Percentiles rank a stretch among this genome's conserved stretches.
Evolutionary conservation across 2,797 vertebrate genomes (phyloP).

Genomic region (Clarias laeviceps): DNA sequence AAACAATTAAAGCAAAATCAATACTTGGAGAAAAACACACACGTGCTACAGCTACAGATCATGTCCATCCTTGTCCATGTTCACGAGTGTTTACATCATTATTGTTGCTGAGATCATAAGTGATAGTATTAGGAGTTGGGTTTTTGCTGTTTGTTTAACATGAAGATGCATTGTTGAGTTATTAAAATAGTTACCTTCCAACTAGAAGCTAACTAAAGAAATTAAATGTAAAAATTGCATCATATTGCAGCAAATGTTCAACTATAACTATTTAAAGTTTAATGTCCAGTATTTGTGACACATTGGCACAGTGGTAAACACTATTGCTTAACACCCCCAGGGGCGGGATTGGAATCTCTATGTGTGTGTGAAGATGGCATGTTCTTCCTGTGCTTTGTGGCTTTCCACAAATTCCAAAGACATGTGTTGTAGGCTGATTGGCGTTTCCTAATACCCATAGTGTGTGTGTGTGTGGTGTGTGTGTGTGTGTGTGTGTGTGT

Average conservation of each 20-base stretch:
- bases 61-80: neutral
- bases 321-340: too few relatives aligned
- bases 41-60: neutral
- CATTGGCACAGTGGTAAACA: too few relatives aligned
- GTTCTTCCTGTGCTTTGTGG: too few relatives aligned
- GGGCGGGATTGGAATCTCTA: too few relatives aligned
- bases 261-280: neutral
- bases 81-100: neutral
- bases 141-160: neutral
- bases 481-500: too few relatives aligned
- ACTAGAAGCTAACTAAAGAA: neutral
- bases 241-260: neutral
- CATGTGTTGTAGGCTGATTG: too few relatives aligned
- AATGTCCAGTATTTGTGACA: neutral
- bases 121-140: neutral
- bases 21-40: neutral
- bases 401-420: too few relatives aligned
- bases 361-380: too few relatives aligned
- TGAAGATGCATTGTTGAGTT: neutral
- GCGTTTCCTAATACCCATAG: too few relatives aligned
- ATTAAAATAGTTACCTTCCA: neutral
- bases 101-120: neutral
- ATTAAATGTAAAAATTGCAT: neutral
- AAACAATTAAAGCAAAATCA: neutral
- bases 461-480: too few relatives aligned